Conservation (phyloP, 2,888 invertebrate species). For the Ochropleura plecta region DNA sequence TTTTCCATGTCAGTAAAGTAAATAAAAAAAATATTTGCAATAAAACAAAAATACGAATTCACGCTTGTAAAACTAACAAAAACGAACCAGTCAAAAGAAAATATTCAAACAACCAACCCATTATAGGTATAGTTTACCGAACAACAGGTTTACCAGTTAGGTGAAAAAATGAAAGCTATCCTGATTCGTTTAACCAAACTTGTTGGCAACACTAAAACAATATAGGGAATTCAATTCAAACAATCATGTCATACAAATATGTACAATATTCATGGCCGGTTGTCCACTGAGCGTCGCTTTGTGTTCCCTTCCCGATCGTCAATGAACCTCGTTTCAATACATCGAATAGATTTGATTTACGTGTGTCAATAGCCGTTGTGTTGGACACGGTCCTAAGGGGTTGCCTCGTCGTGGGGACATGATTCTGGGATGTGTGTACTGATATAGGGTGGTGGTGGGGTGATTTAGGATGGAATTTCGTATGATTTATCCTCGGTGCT, state of each 20-base stretch:
- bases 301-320: conserved; percentile 41
- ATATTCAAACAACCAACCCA: neutral
- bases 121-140: conserved; percentile 17
- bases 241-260: conserved; percentile 49
- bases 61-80: conserved; percentile 3
- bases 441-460: neutral
- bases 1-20: neutral
- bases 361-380: conserved; percentile 64
- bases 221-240: conserved; percentile 50
- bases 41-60: no score
- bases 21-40: neutral
- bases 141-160: conserved; percentile 12
- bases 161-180: conserved; percentile 16
- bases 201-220: conserved; percentile 27
- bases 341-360: conserved; percentile 76
- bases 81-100: neutral
- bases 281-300: conserved; percentile 40
- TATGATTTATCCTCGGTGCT: neutral
- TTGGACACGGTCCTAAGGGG: conserved; percentile 58
- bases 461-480: conserved; percentile 6
- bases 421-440: conserved; percentile 20
- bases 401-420: conserved; percentile 33
- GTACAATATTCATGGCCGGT: conserved; percentile 55
- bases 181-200: conserved; percentile 23
- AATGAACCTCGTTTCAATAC: conserved; percentile 67